phyloP scores from a whole-genome alignment of 2,797 vertebrate genomes.

The Aldrovandia affinis region DNA sequence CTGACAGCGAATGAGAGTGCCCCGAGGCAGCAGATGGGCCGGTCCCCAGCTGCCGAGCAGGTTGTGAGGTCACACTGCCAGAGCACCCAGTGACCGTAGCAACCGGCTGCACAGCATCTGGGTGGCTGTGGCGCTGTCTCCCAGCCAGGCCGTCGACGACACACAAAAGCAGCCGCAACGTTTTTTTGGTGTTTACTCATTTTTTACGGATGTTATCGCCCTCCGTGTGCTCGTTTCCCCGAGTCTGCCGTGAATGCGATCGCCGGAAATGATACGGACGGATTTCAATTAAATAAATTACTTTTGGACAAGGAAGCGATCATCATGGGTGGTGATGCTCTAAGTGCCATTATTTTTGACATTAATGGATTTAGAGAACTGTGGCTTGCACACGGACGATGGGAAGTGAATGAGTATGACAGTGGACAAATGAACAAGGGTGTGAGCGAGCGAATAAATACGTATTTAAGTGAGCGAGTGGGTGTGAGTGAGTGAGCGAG shows the following conservation, averaged over 20 bases:
- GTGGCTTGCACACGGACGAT: not conserved
- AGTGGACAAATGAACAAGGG: not conserved
- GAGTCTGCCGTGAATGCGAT: not conserved
- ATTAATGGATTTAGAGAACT: too few species aligned
- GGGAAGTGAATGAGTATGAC: not conserved
- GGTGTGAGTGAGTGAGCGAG: slow-evolving; percentile 3
- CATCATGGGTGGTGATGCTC: too few species aligned
- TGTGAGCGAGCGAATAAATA: not conserved
- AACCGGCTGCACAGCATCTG: not conserved
- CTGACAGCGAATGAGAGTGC: slow-evolving; percentile 27
- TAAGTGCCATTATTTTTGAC: too few species aligned
- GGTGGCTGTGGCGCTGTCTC: not conserved
- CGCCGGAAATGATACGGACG: not conserved
- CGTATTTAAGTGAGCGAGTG: not conserved
- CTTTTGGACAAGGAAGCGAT: too few species aligned
- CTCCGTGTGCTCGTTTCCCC: not conserved
- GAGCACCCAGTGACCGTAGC: not conserved
- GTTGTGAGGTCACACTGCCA: slow-evolving; percentile 3
- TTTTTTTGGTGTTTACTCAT: not conserved
- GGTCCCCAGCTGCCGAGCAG: slow-evolving; percentile 29
- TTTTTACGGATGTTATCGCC: not conserved
- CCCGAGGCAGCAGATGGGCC: slow-evolving; percentile 33
- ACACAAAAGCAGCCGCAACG: not conserved
- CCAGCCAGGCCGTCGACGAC: not conserved
- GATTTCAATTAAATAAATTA: too few species aligned